phyloP scores from a whole-genome alignment of 2,888 invertebrate species.

The Molanna angustata region DNA sequence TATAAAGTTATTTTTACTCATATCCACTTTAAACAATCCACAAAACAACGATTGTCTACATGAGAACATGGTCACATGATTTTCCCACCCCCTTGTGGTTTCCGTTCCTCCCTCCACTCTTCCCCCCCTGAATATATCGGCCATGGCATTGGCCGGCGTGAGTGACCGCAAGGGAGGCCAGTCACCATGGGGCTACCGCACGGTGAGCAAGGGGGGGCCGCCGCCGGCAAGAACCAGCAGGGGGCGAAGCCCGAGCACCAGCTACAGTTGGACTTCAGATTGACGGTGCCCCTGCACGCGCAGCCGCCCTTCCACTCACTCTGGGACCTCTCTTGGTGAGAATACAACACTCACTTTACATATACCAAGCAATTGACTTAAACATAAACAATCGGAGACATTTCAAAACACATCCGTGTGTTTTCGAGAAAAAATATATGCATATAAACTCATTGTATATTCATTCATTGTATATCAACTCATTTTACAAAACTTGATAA shows the following conservation, averaged over 20 bases:
- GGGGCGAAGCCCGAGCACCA: slow-evolving; percentile 37
- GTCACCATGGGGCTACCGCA: slow-evolving; percentile 22
- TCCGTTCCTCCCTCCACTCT: too few relatives aligned
- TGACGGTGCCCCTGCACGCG: slow-evolving; percentile 48
- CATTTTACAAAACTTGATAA: too few relatives aligned
- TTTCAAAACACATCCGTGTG: too few relatives aligned
- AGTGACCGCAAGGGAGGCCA: slow-evolving; percentile 12
- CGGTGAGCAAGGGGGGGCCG: slow-evolving; percentile 3
- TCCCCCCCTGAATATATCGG: background rate
- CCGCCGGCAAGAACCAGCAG: background rate
- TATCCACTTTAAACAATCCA: too few relatives aligned
- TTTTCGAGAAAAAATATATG: too few relatives aligned
- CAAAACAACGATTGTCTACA: too few relatives aligned
- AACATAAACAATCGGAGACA: too few relatives aligned
- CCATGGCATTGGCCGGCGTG: slow-evolving; percentile 16
- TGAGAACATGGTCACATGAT: slow-evolving; percentile 17
- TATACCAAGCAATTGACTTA: background rate
- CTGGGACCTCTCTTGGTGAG: slow-evolving; percentile 55
- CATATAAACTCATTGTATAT: too few relatives aligned
- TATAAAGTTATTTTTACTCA: too few relatives aligned
- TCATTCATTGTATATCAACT: background rate
- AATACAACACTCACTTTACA: background rate
- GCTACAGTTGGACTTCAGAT: slow-evolving; percentile 56
- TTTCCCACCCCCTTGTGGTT: too few relatives aligned
- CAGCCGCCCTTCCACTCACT: slow-evolving; percentile 55